Base-by-base conservation (phyloP, 2,888 invertebrate species). In the Cephus runcator region DNA sequence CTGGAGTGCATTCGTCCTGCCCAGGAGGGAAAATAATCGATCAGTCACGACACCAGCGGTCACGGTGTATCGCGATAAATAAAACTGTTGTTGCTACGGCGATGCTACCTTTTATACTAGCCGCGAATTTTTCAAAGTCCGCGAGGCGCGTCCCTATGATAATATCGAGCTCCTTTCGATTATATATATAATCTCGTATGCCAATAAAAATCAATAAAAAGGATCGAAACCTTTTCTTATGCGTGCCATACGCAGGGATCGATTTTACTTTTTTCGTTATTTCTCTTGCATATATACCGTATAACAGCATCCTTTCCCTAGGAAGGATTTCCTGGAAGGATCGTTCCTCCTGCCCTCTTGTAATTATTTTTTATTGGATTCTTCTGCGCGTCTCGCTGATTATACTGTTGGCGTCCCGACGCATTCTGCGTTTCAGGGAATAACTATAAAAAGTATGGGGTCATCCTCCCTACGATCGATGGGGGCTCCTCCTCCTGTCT, bases 341-440 rank as follows among this genome's bases (percentile, higher is more conserved):
- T 6, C 56, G 56, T 23, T 56, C 9, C 15, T 23, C 23, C 15
- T 34, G 9, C 69, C 1, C 11, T 11, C 11, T 69, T 75, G 56
- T 69, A 69, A 31, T 30, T 56, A 76, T 73, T 73, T 79, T 80
- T 79, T 75, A 80, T 79, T 75, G 69, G 23, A 23, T 23, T 56
- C 56, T 56, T 56, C 23, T 9, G 56, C 56, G 56, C 56, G 56
- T 56, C 56, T 56, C 56, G 9, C 23, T 23, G 56, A 56, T 56
- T 23, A 56, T 79, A 56, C 23, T 9, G 56, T 56, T 23, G 23
- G 56, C 56, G 56, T 56, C 56, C 9, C 56, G 23, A 23, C 56
- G 56, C 56, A 79, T 81, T 79, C 74, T 76, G 78, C 81, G 78
- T 80, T 78, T 79, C 77, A 77, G 35, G n/a, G 69, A 78, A 78